Conservation (phyloP, 2,797 vertebrate species). For the Syndactyla subalaris region DNA sequence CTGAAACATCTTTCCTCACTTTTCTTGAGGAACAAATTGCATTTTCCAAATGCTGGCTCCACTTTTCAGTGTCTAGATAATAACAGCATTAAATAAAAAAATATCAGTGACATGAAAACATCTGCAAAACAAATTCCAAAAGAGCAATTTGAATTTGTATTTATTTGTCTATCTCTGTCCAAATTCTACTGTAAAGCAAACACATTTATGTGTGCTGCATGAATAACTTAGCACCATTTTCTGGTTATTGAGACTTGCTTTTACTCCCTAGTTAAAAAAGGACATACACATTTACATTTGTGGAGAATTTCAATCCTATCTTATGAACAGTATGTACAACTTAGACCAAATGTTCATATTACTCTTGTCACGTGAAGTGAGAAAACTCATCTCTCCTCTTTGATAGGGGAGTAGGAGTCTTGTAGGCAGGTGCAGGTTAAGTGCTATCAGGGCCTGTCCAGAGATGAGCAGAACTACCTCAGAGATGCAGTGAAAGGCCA, state of each 20-base stretch:
- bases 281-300: background rate
- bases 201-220: background rate
- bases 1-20: background rate
- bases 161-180: background rate
- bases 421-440: rapidly evolving
- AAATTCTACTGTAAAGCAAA: background rate
- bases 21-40: background rate
- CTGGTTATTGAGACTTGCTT: background rate
- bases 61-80: background rate
- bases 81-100: background rate
- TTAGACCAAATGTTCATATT: background rate
- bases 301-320: background rate
- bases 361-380: background rate
- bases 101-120: background rate
- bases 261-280: background rate
- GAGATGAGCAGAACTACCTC: background rate
- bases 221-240: background rate
- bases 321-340: background rate
- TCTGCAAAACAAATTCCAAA: background rate
- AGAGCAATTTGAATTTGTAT: background rate
- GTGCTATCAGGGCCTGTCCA: background rate
- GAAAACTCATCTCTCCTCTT: background rate
- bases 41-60: background rate
- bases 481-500: background rate
- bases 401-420: background rate